Evolutionary conservation across 1,140 invertebrate species (phyloP), one percentile per base, ranked within the genome.

Genomic region (Leptinotarsa defecta): DNA sequence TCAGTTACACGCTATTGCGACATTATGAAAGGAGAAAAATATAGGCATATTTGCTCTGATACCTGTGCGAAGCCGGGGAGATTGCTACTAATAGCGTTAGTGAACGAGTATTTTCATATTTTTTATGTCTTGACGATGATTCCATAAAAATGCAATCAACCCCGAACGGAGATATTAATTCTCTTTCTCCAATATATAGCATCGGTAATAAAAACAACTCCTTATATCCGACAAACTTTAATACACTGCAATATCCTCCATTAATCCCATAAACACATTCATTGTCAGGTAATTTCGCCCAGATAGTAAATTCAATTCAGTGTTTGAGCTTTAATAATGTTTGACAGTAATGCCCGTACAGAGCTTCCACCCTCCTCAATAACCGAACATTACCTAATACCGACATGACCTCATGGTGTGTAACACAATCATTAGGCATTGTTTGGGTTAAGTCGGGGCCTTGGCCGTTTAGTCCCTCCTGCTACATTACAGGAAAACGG

Each of bases 381-480:
- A 78, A 76, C 70, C 77, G 77, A 78, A 78, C 73, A 76, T 76
- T 68, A 76, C 77, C 77, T 78, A 78, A 78, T 78, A 71, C 77
- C 73, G 70, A 76, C 77, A 78, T 68, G 77, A 78, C 77, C 77
- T 78, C 77, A 78, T 76, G 73, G 71, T 74, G 77, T 73, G 77
- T 74, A 76, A 78, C 77, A 78, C 73, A 68, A 76, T 76, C 77
- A 78, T 78, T 78, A 73, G 73, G 72, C 77, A 78, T 78, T 78
- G 77, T 78, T 74, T 76, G 75, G 71, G 73, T 77, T 57, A 57
- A 57, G 52, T 57, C 52, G 52, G 52, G 52, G 52, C 52, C 52
- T 43, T 19, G 52, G 52, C 52, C 15, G 52, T 57, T 57, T 57
- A 57, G 52, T 57, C 52, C 52, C 52, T 57, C 15, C 15, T 57